Conservation (phyloP, 2,888 invertebrate genomes). For the Ichneumon xanthorius region DNA sequence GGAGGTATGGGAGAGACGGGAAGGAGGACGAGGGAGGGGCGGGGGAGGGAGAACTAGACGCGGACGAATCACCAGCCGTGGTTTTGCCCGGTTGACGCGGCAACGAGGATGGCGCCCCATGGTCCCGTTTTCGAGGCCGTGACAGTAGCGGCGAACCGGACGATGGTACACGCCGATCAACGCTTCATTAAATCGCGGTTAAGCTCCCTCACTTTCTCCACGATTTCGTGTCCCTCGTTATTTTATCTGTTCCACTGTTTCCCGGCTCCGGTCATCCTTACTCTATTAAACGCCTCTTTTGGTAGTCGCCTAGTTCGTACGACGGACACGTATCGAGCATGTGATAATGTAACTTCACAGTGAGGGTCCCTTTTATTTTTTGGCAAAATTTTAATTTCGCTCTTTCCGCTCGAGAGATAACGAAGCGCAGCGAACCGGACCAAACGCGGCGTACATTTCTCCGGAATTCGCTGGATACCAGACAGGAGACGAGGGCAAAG, state of each 20-base stretch:
- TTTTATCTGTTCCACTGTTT: neutral
- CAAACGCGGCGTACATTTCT: neutral
- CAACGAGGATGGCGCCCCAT: conserved; percentile 41
- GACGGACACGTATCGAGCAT: neutral
- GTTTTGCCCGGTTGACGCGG: conserved; percentile 27
- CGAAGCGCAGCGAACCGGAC: neutral
- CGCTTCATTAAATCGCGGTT: conserved; percentile 70
- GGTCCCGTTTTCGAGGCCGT: conserved; percentile 38
- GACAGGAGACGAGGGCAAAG: conserved; percentile 41
- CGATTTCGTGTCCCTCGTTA: neutral
- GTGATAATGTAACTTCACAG: neutral
- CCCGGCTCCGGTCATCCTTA: neutral
- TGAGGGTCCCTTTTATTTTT: neutral
- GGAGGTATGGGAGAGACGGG: conserved; percentile 2
- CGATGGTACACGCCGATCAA: conserved; percentile 61
- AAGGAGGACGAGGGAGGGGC: neutral
- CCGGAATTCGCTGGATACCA: conserved; percentile 1
- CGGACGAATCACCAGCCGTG: conserved; percentile 13
- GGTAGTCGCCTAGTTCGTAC: neutral
- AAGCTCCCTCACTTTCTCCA: conserved; percentile 38
- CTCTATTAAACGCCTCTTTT: conserved; percentile 2
- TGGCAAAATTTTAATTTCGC: neutral
- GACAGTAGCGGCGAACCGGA: conserved; percentile 19
- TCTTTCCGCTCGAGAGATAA: neutral
- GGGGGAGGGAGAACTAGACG: neutral